A percentile compares a stretch with the other conserved stretches of the same genome.
Conservation (phyloP, 2,113 vertebrate species). For the Anseranas semipalmata region DNA sequence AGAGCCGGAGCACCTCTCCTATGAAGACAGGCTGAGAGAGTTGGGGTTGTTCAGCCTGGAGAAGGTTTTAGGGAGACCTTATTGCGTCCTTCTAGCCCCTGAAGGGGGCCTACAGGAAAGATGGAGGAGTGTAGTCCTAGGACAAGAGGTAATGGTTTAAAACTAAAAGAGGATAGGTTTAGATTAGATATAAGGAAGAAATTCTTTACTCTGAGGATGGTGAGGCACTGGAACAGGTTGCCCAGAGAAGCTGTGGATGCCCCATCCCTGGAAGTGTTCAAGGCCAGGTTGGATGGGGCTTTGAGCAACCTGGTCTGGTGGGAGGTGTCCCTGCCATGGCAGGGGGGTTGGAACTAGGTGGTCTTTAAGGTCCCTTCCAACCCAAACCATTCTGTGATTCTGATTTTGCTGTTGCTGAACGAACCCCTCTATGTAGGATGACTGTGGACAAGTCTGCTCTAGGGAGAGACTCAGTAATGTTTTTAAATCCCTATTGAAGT, state of each 20-base stretch:
- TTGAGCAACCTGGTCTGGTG: background rate
- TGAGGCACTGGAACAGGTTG: background rate
- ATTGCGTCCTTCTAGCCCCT: background rate
- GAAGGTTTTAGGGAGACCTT: background rate
- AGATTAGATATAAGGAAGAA: background rate
- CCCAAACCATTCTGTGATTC: background rate
- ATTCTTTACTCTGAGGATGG: background rate
- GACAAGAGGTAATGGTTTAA: background rate
- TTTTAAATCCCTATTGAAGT: background rate
- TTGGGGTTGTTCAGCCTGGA: background rate
- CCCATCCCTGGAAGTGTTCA: background rate
- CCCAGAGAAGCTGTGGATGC: background rate
- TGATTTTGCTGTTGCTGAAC: background rate
- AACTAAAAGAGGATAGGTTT: background rate
- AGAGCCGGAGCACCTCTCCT: background rate
- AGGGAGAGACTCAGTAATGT: background rate
- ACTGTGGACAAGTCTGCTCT: background rate
- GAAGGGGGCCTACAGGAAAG: background rate
- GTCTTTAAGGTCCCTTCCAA: background rate
- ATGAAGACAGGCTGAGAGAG: background rate
- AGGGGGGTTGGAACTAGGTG: background rate
- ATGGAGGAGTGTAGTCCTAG: background rate
- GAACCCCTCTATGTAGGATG: accelerated
- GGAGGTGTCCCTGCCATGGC: background rate
- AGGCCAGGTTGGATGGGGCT: background rate